Base-by-base conservation (phyloP, 2,797 vertebrate genomes). In the Anguilla obscura region DNA sequence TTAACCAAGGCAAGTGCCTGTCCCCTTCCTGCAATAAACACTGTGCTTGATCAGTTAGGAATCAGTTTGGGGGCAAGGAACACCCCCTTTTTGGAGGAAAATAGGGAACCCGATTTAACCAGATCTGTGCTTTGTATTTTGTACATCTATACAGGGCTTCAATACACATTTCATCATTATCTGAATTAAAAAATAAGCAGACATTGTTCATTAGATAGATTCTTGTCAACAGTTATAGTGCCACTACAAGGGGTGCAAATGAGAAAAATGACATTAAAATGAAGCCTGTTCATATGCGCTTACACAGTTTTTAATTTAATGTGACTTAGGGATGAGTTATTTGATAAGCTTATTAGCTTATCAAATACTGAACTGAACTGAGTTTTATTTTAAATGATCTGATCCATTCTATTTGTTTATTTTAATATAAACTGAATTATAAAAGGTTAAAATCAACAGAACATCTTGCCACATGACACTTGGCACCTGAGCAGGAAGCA, bases 321-420 rank as follows among this genome's bases (percentile, higher is more conserved):
- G 56, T 85, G 54, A 86, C 50, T 87, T 87, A 36, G 74, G 71
- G 74, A 87, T 84, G 60, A 79, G 52, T 36, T 50, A 48, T 24
- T 27, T 33, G 30, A 40, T 87, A 87, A 89, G 50, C 14, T 33
- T 85, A 89, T 89, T 89, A 83, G 9, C 9, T 54, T 54, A 54
- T n/a, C 76, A 56, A 66, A 54, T 66, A 56, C 66, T 85, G 48
- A 60, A 60, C 69, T 69, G 48, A 56, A 84, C 76, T 84, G 58
- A 58, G 66, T 66, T 87, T 85, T 36, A 45, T 36, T 66, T 66
- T 66, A 36, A 63, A 40, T 85, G 40, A 69, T 66, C 27, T 63
- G 66, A 85, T 85, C 27, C n/a, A 85, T 45, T 18, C 9, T 82
- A 88, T 54, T 54, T 71, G 24, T n/a, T 69, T 36, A n/a, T 21